Evolutionary conservation across 2,113 vertebrate species (phyloP), one percentile per base, ranked within the genome.

Genomic region (Bujurquina vittata): DNA sequence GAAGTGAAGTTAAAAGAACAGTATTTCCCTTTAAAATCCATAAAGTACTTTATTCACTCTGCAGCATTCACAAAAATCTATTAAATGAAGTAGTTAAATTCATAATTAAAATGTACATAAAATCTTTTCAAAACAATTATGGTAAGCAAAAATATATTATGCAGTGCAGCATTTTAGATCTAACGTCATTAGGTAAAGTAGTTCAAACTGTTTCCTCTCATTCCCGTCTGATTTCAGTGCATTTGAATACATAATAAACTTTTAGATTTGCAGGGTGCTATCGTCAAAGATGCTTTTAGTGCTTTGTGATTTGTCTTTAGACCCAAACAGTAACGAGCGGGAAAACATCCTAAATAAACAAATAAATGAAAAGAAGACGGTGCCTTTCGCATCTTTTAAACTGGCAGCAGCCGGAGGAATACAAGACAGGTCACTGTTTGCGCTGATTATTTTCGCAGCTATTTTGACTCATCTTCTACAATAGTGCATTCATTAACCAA

Each of bases 401-500:
- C 29, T 15, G 46, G 31, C 72, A 77, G 73, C 14, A 55, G 22
- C 14, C 14, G 59, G 23, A 10, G 23, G 18, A 54, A 54, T 14
- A 60, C 4, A 62, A 59, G 57, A 72, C 46, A 10, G 4, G 33
- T 56, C n/a, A 14, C 1, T 20, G 17, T 43, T 76, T 49, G 37
- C 29, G n/a, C 46, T 35, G 6, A 31, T 62, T 59, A 9, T 37
- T 63, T 55, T 80, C 49, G 12, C 26, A 57, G 14, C 8, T 1
- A 49, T 87, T 63, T 61, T 56, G 33, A 67, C 54, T 72, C 37
- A 59, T 77, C 37, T 46, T 43, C 55, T 56, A 55, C 74, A 83
- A 79, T 15, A 54, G 46, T 9, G 26, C 35, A 46, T 79, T 81
- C 26, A 83, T 81, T 85, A 22, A 84, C 54, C 43, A 65, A 57